Conservation (phyloP, 2,113 vertebrate species). For the Tichodroma muraria region DNA sequence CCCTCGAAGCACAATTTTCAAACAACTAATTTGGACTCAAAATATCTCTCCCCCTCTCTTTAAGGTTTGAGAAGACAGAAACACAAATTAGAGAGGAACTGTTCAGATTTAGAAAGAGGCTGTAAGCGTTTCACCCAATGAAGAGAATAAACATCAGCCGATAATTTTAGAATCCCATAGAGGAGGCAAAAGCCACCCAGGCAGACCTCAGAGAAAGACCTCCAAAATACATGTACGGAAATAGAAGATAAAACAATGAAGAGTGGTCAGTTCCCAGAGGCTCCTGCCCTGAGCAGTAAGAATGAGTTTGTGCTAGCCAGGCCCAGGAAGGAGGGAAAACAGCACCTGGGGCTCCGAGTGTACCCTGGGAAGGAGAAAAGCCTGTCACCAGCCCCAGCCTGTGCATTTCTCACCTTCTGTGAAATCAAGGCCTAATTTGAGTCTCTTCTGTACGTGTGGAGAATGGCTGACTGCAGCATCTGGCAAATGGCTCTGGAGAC, state of each 20-base stretch:
- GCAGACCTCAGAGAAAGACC: not conserved
- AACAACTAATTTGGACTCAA: slow-evolving; percentile 11
- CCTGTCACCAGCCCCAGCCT: not conserved
- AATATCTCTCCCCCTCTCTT: not conserved
- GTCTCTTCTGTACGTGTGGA: not conserved
- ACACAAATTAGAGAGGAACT: slow-evolving; percentile 35
- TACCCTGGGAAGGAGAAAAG: not conserved
- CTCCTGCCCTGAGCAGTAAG: not conserved
- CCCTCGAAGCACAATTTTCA: not conserved
- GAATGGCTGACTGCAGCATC: not conserved
- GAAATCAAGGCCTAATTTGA: not conserved
- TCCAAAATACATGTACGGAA: not conserved
- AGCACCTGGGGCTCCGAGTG: fast-evolving
- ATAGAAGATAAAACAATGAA: not conserved
- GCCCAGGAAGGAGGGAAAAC: not conserved
- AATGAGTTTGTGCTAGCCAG: not conserved
- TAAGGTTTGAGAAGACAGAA: not conserved
- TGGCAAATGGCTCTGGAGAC: slow-evolving; percentile 24
- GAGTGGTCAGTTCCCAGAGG: not conserved
- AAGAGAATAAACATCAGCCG: not conserved
- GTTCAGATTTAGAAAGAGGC: not conserved
- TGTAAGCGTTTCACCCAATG: not conserved
- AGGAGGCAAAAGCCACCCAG: not conserved
- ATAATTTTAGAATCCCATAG: slow-evolving; percentile 25
- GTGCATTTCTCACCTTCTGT: not conserved